Base-by-base conservation (phyloP, 1,140 invertebrate genomes). In the Scaptomyza hsui region DNA sequence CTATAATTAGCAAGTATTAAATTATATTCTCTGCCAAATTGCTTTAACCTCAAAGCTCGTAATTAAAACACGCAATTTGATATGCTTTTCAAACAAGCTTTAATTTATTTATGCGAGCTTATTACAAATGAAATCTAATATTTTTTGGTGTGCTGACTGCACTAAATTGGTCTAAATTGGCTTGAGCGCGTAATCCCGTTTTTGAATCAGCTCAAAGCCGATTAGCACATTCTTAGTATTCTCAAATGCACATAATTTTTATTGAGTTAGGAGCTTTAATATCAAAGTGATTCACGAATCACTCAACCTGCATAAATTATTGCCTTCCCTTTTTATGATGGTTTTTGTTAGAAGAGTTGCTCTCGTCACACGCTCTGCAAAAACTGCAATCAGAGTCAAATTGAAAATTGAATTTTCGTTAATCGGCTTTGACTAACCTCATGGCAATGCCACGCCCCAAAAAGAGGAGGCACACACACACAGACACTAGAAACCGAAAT, bases 381-480 rank as follows among this genome's bases (percentile, higher is more conserved):
- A 81, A 57, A 81, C 63, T 88, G 77, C 78, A 82, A 88, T 88
- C 83, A 78, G 80, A 82, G 78, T 62, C 71, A 75, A 86, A 86
- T 78, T 67, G 67, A 72, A 88, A 88, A 88, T 89, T 88, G 67
- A 88, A 89, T 88, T 88, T 81, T 78, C 75, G 61, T 78, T 88
- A 89, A 88, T 88, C 82, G 75, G 83, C 78, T 88, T 88, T 71
- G 64, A 63, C 56, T 72, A 82, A 88, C 70, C 74, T 65, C 48
- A 63, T 32, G 62, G 51, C 71, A 72, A 69, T 69, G 53, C 59
- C 69, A 45, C 77, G 21, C 57, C 61, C 61, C 12, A n/a, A n/a
- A n/a, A 37, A n/a, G 12, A 1, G 32, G 32, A 24, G 10, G 3
- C 1, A 24, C 4, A 42, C 15, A 15, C 9, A 39, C 21, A 19